Base-by-base conservation (phyloP, 2,113 vertebrate species). In the Cyanistes caeruleus region DNA sequence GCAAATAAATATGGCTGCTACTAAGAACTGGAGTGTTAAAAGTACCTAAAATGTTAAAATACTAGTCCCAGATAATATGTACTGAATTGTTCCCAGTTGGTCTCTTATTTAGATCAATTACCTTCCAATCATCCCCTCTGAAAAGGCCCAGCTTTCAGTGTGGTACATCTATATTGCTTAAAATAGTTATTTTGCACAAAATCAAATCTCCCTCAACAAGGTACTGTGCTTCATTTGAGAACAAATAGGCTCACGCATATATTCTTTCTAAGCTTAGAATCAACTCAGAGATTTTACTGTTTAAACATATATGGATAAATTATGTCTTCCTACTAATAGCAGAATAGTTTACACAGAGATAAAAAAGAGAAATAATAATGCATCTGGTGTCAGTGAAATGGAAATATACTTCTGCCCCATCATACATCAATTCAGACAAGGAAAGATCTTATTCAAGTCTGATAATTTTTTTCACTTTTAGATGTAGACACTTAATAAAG, bases 111-210 rank as follows among this genome's bases (percentile, higher is more conserved):
- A 75, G 51, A 46, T 30, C 11, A 21, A 51, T 46, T 52, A 79
- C 4, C 15, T 35, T 79, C 22, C 51, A 75, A n/a, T 37, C 30
- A 31, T 3, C 39, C 23, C 24, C 30, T 37, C 55, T 20, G 22
- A 68, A 82, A 64, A 60, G 51, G 12, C 8, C 16, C 64, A 84
- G 33, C 28, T 75, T 92, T 70, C 46, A 76, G 33, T 28, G 27
- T 0, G 0, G 4, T 23, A 56, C 0, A 5, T 19, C 64, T 58
- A 73, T 4, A 1, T 11, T 49, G 53, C 39, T 68, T 63, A 62
- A 80, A 88, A 48, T 30, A 51, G 63, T 52, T 48, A 72, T 2
- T 2, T 48, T 77, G 41, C 31, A 72, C 5, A 51, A 49, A 84
- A 72, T 56, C 46, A 62, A 35, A 35, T 60, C 39, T 60, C 17